Base-by-base conservation (phyloP, 1,140 invertebrate species). In the Eciton burchellii region DNA sequence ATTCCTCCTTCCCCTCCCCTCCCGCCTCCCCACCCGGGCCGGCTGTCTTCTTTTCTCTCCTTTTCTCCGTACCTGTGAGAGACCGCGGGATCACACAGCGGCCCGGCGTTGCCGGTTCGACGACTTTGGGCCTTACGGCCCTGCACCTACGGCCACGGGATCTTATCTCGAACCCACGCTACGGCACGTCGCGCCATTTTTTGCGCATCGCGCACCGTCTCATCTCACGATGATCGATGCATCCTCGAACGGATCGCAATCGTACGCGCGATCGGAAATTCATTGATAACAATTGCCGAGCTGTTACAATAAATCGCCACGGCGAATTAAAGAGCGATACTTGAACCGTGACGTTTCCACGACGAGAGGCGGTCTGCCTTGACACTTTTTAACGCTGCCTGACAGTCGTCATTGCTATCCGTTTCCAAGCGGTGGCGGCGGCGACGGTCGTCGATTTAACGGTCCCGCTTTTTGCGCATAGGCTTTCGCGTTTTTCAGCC, bases 31-130 rank as follows among this genome's bases (percentile, higher is more conserved):
- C 73, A 49, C n/a, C 43, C 52, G 12, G n/a, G 35, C 6, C 35
- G 35, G 35, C 35, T 41, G 68, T 72, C 41, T 60, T 66, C 82
- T 54, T 85, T 84, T 87, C 81, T 77, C 76, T 62, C 77, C 52
- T 66, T 85, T 83, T 76, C 83, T 87, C 62, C 71, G 81, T 85
- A 82, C 63, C 82, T 86, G n/a, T n/a, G 81, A 84, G 77, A 86
- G 86, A 84, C 84, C 68, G 84, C 88, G 71, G 83, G 89, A 88
- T 87, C 85, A 73, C 82, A 89, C 81, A 63, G 70, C 81, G 84
- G 71, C 62, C 45, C 89, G 85, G 70, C 82, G 90, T 91, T 91
- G 89, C 89, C 90, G 89, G 89, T 88, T 91, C 90, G 88, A 86
- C 83, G 83, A 87, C 87, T 88, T 63, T 72, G 43, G 65, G 73